Evolutionary conservation across 2,888 invertebrate species (phyloP).

Genomic region (Gortyna flavago): DNA sequence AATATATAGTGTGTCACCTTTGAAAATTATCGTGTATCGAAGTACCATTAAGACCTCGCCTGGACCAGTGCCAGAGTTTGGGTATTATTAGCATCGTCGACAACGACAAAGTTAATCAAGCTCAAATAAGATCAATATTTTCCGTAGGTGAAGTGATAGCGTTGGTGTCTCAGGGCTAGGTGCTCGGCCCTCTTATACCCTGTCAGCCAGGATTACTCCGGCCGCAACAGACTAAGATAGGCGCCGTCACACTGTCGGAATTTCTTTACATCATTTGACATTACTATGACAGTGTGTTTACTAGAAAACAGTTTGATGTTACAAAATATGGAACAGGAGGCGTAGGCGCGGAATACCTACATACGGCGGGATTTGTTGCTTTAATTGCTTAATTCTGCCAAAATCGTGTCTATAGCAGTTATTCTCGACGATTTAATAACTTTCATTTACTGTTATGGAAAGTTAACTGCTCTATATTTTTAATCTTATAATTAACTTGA

Average conservation of each 20-base stretch:
- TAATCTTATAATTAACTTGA: background rate
- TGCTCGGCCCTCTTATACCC: conserved; percentile 67
- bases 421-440: background rate
- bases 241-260: conserved; percentile 68
- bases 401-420: background rate
- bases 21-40: conserved; percentile 87
- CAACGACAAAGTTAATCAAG: conserved; percentile 89
- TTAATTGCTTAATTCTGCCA: background rate
- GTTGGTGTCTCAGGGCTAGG: conserved; percentile 77
- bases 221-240: conserved; percentile 70
- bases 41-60: conserved; percentile 89
- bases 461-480: background rate
- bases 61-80: conserved; percentile 87
- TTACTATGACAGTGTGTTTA: conserved; percentile 29
- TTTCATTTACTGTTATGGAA: background rate
- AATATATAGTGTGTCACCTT: conserved; percentile 82
- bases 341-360: conserved; percentile 18
- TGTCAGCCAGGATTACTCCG: conserved; percentile 78
- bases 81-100: conserved; percentile 88
- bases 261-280: conserved; percentile 45
- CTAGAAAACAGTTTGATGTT: conserved; percentile 23
- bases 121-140: conserved; percentile 90
- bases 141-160: conserved; percentile 82
- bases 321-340: conserved; percentile 10
- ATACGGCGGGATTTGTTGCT: conserved; percentile 24